These are phyloP conservation scores for Tricholauxania praeusta DNA, from an alignment of 2,888 invertebrate species.

Conservation along the genomic window DNA sequence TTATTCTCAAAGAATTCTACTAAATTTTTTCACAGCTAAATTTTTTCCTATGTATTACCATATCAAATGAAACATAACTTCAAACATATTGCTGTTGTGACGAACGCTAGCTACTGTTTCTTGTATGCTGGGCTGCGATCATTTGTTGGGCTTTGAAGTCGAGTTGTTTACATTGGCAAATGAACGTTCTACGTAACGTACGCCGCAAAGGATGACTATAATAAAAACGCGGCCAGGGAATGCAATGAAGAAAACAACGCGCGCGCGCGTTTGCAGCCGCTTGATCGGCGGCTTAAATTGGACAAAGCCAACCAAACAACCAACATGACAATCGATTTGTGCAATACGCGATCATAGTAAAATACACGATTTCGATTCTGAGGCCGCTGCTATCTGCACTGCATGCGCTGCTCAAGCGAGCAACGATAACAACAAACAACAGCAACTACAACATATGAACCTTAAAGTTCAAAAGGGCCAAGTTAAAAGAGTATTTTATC, in stretches of 20 bases:
- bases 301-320: not conserved
- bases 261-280: too few relatives aligned
- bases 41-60: too few relatives aligned
- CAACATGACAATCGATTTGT: constrained; percentile 35
- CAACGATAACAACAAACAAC: not conserved
- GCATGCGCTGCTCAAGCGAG: not conserved
- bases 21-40: too few relatives aligned
- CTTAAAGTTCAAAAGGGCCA: constrained; percentile 26
- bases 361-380: constrained; percentile 8
- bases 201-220: constrained; percentile 3
- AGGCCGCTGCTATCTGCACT: not conserved
- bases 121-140: constrained; percentile 29
- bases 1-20: too few relatives aligned
- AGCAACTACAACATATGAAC: not conserved
- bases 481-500: constrained; percentile 11
- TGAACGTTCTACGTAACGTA: not conserved
- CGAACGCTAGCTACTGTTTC: constrained; percentile 22
- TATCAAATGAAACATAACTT: too few relatives aligned
- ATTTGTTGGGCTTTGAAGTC: constrained; percentile 28
- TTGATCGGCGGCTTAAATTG: too few relatives aligned
- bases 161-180: not conserved
- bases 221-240: not conserved
- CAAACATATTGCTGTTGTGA: not conserved
- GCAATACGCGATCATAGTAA: constrained; percentile 31
- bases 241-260: not conserved